Percentiles rank a stretch among this genome's conserved stretches.
Evolutionary conservation across 1,140 invertebrate genomes (phyloP).

Genomic region (Lerema accius): DNA sequence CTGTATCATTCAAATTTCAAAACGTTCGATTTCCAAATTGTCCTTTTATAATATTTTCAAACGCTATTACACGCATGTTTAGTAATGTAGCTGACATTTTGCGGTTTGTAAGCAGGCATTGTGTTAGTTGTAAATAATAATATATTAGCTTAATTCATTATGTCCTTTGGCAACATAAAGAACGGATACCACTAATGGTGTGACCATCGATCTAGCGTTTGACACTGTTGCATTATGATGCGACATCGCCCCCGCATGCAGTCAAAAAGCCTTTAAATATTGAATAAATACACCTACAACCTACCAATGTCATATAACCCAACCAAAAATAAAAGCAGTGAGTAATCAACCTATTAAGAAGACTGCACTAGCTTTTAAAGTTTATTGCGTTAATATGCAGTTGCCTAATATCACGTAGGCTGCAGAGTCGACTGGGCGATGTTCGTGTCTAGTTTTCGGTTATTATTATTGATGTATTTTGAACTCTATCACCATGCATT

Average conservation of each 20-base stretch:
- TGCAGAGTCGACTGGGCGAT: slow-evolving; percentile 49
- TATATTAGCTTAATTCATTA: background rate
- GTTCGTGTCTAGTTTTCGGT: slow-evolving; percentile 47
- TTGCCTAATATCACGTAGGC: slow-evolving; percentile 73
- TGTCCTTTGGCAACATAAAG: slow-evolving; percentile 1
- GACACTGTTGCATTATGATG: slow-evolving; percentile 62
- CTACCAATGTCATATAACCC: slow-evolving; percentile 54
- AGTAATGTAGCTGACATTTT: no score
- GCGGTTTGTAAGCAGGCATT: background rate
- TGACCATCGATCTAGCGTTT: slow-evolving; percentile 47
- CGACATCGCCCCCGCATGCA: slow-evolving; percentile 54
- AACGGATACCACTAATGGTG: slow-evolving; percentile 13
- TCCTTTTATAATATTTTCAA: no score
- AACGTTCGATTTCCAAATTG: no score
- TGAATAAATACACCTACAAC: slow-evolving; percentile 67
- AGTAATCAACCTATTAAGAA: slow-evolving; percentile 16
- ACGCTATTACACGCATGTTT: no score
- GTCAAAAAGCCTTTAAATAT: slow-evolving; percentile 57
- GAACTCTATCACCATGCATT: slow-evolving; percentile 33
- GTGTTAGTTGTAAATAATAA: slow-evolving; percentile 24
- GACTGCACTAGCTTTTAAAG: slow-evolving; percentile 35
- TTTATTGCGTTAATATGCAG: slow-evolving; percentile 50
- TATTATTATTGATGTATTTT: slow-evolving; percentile 28
- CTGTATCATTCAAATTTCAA: no score
- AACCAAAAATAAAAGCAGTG: slow-evolving; percentile 34